Conservation (phyloP, 2,797 vertebrate genomes). For the Tolypeutes matacus region DNA sequence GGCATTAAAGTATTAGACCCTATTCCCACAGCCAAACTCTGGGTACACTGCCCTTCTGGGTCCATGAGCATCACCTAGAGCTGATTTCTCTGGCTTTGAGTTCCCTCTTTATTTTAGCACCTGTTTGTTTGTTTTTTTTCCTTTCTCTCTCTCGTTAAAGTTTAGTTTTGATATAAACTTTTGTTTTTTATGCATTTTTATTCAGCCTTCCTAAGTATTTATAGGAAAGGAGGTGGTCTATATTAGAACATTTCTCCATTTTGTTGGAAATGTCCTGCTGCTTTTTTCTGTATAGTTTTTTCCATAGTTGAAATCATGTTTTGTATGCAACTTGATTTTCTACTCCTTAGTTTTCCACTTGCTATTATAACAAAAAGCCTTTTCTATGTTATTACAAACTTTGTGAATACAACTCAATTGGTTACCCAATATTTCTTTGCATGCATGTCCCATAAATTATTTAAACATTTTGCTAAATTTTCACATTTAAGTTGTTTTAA, state of each 20-base stretch:
- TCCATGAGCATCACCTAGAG: neutral
- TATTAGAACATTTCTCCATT: neutral
- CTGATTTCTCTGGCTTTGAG: neutral
- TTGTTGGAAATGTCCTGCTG: neutral
- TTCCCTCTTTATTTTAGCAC: neutral
- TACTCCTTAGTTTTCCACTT: slow-evolving; percentile 1
- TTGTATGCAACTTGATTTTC: neutral
- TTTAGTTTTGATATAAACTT: slow-evolving; percentile 18
- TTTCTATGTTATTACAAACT: neutral
- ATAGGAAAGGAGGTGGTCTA: neutral
- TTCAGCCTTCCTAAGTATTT: neutral
- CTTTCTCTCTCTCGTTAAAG: slow-evolving; percentile 37
- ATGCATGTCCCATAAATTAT: neutral
- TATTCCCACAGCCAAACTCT: neutral
- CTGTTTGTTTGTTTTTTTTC: neutral
- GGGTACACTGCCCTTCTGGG: neutral
- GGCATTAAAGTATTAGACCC: neutral
- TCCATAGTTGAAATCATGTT: slow-evolving; percentile 5
- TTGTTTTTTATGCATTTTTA: slow-evolving; percentile 26
- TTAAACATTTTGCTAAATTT: slow-evolving; percentile 33
- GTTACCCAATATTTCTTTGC: slow-evolving; percentile 11
- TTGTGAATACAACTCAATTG: slow-evolving; percentile 35
- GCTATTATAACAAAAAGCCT: neutral
- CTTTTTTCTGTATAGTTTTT: slow-evolving; percentile 1
- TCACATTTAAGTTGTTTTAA: slow-evolving; percentile 7